A percentile compares a stretch with the other conserved stretches of the same genome.
Evolutionary conservation across 2,797 vertebrate genomes (phyloP).

Genomic region (Diplodus sargus): DNA sequence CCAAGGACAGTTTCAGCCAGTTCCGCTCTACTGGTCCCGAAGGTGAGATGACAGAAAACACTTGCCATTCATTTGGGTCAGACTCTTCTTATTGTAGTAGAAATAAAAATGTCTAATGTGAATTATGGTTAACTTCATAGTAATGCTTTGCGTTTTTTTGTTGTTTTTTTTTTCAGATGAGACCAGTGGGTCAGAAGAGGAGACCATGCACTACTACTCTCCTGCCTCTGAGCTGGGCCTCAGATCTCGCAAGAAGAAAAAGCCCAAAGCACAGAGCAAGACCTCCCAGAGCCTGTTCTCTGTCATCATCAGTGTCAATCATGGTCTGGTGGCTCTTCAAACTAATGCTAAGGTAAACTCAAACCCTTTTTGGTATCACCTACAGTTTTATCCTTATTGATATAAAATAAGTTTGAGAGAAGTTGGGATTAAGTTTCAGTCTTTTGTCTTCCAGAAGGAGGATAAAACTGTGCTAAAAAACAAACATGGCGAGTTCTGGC

Average conservation of each 20-base stretch:
- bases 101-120: not conserved
- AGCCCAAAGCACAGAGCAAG: conserved; percentile 90
- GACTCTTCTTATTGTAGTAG: not conserved
- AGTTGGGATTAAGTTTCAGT: conserved; percentile 4
- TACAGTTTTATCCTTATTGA: not conserved
- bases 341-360: conserved; percentile 90
- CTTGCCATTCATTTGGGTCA: not conserved
- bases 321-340: conserved; percentile 91
- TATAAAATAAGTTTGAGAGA: not conserved
- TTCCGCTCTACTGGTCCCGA: conserved; percentile 93
- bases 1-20: conserved; percentile 94
- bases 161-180: conserved; percentile 92
- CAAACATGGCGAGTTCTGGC: conserved; percentile 96
- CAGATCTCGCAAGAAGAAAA: conserved; percentile 92
- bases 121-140: conserved; percentile 1
- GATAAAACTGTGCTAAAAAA: conserved; percentile 87
- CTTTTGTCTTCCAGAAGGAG: conserved; percentile 82
- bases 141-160: conserved; percentile 39
- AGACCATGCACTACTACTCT: conserved; percentile 91
- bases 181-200: conserved; percentile 97
- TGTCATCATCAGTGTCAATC: conserved; percentile 91
- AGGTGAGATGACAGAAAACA: conserved; percentile 83
- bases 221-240: conserved; percentile 88
- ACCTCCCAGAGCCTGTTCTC: conserved; percentile 95
- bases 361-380: not conserved